phyloP scores from a whole-genome alignment of 2,888 invertebrate species.

The Dyspetes luteomarginatus region DNA sequence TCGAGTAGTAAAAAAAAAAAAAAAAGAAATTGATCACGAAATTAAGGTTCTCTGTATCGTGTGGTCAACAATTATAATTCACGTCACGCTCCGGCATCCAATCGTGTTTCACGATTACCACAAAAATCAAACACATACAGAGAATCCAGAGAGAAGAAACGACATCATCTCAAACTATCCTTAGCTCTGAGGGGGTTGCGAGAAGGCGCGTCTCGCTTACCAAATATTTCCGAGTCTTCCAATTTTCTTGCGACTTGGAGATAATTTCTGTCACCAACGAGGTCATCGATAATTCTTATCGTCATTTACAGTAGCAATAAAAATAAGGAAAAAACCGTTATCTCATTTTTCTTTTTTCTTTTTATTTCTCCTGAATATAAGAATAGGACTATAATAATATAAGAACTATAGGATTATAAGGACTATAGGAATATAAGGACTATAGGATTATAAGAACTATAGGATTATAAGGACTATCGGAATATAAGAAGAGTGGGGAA shows the following conservation, averaged over 20 bases:
- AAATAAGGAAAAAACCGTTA: neutral
- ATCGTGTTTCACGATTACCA: slow-evolving; percentile 54
- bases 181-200: slow-evolving; percentile 10
- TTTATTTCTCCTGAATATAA: neutral
- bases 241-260: slow-evolving; percentile 27
- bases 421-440: no score
- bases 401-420: no score
- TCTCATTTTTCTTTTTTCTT: no score
- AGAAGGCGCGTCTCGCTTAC: slow-evolving; percentile 58
- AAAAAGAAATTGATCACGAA: slow-evolving; percentile 1
- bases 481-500: no score
- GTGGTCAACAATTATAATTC: slow-evolving; percentile 46
- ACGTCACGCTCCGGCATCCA: slow-evolving; percentile 53
- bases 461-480: no score
- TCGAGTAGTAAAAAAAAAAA: neutral
- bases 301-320: slow-evolving; percentile 10
- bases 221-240: slow-evolving; percentile 52
- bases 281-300: slow-evolving; percentile 37
- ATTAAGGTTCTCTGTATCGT: neutral
- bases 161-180: slow-evolving; percentile 54
- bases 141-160: slow-evolving; percentile 29
- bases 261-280: slow-evolving; percentile 46
- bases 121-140: slow-evolving; percentile 44
- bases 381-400: no score
- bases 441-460: no score